phyloP scores from a whole-genome alignment of 2,888 invertebrate species.

The Agelastica alni region DNA sequence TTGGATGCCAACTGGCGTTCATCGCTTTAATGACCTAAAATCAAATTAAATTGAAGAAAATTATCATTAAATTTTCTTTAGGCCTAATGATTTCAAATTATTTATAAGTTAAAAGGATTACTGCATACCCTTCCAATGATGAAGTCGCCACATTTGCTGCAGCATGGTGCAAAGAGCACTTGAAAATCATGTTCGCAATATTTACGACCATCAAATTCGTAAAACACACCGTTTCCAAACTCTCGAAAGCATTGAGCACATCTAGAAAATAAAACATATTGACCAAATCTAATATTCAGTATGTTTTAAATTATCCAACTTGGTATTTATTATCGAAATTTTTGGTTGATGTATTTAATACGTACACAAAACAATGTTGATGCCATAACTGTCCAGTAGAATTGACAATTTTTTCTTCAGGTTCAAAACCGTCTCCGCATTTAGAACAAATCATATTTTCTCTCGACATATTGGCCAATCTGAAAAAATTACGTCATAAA shows the following conservation, averaged over 20 bases:
- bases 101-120: too few relatives aligned
- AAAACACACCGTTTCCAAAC: conserved; percentile 96
- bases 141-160: conserved; percentile 82
- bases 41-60: too few relatives aligned
- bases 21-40: conserved; percentile 96
- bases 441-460: conserved; percentile 94
- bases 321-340: neutral
- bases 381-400: conserved; percentile 99
- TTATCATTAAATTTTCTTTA: too few relatives aligned
- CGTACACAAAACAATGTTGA: conserved; percentile 98
- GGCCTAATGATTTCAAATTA: too few relatives aligned
- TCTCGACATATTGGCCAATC: conserved; percentile 74
- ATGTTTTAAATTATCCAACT: too few relatives aligned
- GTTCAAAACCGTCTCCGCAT: conserved; percentile 94
- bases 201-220: conserved; percentile 98
- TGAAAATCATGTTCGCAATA: conserved; percentile 99
- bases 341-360: conserved; percentile 39
- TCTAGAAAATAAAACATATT: conserved; percentile 57
- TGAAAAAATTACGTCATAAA: too few relatives aligned
- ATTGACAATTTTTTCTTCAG: conserved; percentile 98
- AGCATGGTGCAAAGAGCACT: conserved; percentile 84
- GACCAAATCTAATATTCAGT: too few relatives aligned
- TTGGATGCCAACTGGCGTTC: conserved; percentile 99
- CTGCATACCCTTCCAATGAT: conserved; percentile 89
- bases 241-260: conserved; percentile 99